Evolutionary conservation across 2,113 vertebrate species (phyloP), one percentile per base, ranked within the genome.

Genomic region (Dissostichus mawsoni): DNA sequence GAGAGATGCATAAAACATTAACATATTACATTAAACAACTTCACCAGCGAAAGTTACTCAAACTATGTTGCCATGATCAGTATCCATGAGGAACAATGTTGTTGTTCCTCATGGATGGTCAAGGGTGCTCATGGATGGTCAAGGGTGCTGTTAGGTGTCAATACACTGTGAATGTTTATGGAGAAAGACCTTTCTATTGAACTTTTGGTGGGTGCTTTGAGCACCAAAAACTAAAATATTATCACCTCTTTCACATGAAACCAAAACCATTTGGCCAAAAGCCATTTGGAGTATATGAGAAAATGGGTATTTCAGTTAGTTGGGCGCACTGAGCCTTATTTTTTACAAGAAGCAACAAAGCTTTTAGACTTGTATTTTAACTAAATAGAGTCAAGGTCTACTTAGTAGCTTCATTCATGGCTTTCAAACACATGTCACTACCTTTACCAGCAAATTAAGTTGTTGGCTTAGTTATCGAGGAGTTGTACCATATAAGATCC

Each of bases 321-420:
- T 18, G 8, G 29, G 11, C 17, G 41, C 58, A 36, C 23, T 25
- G 45, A 55, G 17, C 18, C 5, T 80, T 16, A 48, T 51, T 1
- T 1, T 12, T 12, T 4, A 20, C 5, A 44, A 41, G 3, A 18
- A 44, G 58, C 29, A 23, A 4, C 0, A 16, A 62, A 20, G 5
- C 57, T 10, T 57, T 33, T 25, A 18, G 41, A 48, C 18, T 25
- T 23, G 29, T 23, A 3, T 5, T 23, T 50, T 80, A 33, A 50
- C 8, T 47, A 59, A 58, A 53, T 44, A 45, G 0, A 51, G 11
- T 50, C 44, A 20, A 14, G 29, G 11, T 73, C 41, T 10, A 7
- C 68, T 67, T 47, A n/a, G 2, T 41, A 48, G 62, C 62, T 25
- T 61, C 62, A 72, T 41, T 48, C 48, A 70, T 14, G 29, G 14